phyloP scores from a whole-genome alignment of 2,888 invertebrate species.

The Oscheius sp. region DNA sequence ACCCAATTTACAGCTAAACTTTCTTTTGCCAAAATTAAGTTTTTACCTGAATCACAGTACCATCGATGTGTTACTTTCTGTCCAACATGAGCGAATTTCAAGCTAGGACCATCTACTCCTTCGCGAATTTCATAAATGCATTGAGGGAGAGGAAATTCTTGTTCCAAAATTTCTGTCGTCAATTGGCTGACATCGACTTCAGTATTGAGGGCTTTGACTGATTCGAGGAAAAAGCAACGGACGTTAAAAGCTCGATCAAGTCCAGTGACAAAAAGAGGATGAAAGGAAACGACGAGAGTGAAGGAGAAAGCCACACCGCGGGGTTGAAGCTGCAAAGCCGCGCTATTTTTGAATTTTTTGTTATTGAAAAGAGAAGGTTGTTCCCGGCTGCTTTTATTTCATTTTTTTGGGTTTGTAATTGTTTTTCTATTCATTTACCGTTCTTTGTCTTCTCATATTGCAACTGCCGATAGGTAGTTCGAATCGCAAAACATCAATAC shows the following conservation, averaged over 20 bases:
- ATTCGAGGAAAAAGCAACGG: conserved; percentile 69
- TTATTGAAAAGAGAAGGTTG: not conserved
- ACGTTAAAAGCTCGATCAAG: conserved; percentile 68
- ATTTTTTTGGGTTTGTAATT: no score
- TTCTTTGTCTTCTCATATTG: conserved; percentile 69
- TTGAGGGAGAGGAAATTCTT: conserved; percentile 66
- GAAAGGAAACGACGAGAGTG: conserved; percentile 69
- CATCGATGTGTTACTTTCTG: conserved; percentile 68
- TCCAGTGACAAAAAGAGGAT: conserved; percentile 70
- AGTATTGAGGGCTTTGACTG: conserved; percentile 65
- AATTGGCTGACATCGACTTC: conserved; percentile 67
- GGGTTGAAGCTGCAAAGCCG: conserved; percentile 55
- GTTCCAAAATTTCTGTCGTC: conserved; percentile 64
- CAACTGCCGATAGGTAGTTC: conserved; percentile 68
- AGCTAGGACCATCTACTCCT: conserved; percentile 49
- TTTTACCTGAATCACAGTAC: conserved; percentile 64
- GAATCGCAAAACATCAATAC: conserved; percentile 46
- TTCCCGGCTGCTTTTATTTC: no score
- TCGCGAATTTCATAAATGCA: conserved; percentile 66
- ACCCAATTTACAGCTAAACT: conserved; percentile 60
- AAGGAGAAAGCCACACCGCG: conserved; percentile 69
- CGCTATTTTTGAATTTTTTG: not conserved
- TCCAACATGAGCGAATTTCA: conserved; percentile 56
- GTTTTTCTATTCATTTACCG: no score
- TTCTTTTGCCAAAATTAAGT: not conserved